phyloP scores from a whole-genome alignment of 2,113 vertebrate species.

The Mastomys natalensis region DNA sequence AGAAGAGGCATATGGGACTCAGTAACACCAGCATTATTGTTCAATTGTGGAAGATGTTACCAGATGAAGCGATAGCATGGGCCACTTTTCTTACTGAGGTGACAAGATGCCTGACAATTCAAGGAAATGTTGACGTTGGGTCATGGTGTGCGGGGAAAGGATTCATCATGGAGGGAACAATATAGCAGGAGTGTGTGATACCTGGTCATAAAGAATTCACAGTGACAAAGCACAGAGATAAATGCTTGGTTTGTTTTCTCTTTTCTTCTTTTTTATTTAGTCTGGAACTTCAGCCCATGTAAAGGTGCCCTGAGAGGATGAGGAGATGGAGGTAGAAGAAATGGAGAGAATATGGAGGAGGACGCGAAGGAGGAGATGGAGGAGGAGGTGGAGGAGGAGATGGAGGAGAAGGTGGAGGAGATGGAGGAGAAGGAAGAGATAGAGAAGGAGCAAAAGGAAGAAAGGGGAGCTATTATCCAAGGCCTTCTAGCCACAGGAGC shows the following conservation, averaged over 20 bases:
- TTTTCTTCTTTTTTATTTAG: not conserved
- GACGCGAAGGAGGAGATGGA: not conserved
- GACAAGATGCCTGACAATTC: not conserved
- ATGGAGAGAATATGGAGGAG: not conserved
- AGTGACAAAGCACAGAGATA: not conserved
- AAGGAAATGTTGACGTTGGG: not conserved
- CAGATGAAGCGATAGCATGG: not conserved
- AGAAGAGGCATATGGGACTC: not conserved
- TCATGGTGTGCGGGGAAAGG: not conserved
- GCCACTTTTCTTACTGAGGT: not conserved
- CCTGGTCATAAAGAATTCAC: no score
- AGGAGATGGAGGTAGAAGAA: not conserved
- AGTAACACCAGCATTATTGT: not conserved
- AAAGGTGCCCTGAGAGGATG: not conserved
- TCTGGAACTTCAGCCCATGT: not conserved
- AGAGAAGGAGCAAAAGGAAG: no score
- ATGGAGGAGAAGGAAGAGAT: no score
- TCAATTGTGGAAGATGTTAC: not conserved
- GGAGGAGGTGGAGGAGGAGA: no score
- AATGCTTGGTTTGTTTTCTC: not conserved
- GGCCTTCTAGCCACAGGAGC: not conserved
- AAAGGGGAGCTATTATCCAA: not conserved
- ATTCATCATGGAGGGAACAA: not conserved
- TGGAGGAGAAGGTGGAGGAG: no score
- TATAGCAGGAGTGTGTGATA: not conserved